phyloP scores from a whole-genome alignment of 2,888 invertebrate species.

The Steromphala cineraria region DNA sequence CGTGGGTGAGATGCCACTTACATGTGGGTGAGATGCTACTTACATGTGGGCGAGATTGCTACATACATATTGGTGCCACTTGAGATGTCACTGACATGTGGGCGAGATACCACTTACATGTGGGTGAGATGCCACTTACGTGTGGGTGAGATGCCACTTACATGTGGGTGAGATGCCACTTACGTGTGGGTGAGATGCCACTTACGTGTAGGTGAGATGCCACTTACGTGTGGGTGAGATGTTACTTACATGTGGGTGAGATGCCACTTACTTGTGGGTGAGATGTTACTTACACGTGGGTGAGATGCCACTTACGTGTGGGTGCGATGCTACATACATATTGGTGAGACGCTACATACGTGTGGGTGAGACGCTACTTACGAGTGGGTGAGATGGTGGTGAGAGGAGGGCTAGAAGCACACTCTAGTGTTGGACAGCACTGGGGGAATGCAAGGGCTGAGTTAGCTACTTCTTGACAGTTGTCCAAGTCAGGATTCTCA shows the following conservation, averaged over 20 bases:
- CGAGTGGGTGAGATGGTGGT: constrained; percentile 41
- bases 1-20: constrained; percentile 21
- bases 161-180: not conserved
- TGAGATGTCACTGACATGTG: not conserved
- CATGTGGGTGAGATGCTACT: not conserved
- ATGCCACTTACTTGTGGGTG: not conserved
- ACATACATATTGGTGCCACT: too few relatives aligned
- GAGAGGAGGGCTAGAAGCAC: constrained; percentile 33
- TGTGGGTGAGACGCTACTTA: constrained; percentile 23
- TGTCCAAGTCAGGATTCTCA: constrained; percentile 41
- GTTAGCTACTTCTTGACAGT: constrained; percentile 42
- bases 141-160: not conserved
- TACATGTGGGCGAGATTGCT: too few relatives aligned
- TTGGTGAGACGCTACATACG: not conserved
- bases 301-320: not conserved
- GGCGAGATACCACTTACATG: not conserved
- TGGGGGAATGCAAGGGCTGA: constrained; percentile 40
- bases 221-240: not conserved
- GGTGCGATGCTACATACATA: not conserved
- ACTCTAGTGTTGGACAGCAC: constrained; percentile 51
- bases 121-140: not conserved
- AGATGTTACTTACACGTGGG: too few relatives aligned
- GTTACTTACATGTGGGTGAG: not conserved
- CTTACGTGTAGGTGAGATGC: not conserved
- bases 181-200: not conserved